Conservation (phyloP, 1,140 invertebrate species). For the Cydia fagiglandana region DNA sequence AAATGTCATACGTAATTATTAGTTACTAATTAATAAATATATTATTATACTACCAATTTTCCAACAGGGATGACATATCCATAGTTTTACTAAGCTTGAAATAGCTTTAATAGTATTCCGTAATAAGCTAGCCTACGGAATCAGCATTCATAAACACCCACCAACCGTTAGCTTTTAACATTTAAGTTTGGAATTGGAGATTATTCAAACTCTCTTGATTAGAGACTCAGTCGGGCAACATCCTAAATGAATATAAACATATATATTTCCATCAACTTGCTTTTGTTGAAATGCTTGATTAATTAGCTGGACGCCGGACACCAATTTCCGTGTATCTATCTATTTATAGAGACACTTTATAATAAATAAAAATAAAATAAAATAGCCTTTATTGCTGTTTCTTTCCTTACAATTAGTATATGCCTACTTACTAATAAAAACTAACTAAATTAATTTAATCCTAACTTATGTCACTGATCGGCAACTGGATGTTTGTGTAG, state of each 20-base stretch:
- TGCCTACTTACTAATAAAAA: no score
- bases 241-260: conserved; percentile 11
- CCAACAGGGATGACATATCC: background rate
- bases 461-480: no score
- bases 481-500: no score
- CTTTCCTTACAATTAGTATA: no score
- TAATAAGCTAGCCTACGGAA: background rate
- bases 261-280: conserved; percentile 7
- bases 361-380: no score
- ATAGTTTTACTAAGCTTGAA: background rate
- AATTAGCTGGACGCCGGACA: background rate
- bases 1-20: no score
- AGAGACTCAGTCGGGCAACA: conserved; percentile 6
- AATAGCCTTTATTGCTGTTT: no score
- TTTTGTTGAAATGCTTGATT: conserved; percentile 17
- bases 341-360: no score
- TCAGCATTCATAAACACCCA: conserved; percentile 11
- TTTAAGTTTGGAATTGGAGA: conserved; percentile 17
- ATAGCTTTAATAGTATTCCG: background rate
- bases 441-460: no score
- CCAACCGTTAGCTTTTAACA: conserved; percentile 22
- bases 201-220: conserved; percentile 31
- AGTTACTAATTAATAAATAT: no score
- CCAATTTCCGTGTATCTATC: background rate
- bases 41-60: no score